These are phyloP conservation scores for Leptarthrus brevirostris DNA, from an alignment of 2,888 invertebrate species.

Conservation along the genomic window DNA sequence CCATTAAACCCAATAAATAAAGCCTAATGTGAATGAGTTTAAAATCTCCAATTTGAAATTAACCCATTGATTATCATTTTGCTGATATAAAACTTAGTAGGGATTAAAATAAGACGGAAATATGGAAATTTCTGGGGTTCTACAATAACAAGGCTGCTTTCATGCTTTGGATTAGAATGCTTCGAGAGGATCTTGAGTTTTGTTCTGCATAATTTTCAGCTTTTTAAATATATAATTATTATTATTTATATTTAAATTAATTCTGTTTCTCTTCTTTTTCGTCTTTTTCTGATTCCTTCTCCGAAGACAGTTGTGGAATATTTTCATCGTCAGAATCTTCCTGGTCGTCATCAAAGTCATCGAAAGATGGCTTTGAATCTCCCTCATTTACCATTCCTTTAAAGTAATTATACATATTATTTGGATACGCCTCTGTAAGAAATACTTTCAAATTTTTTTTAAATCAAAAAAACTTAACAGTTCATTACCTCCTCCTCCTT, in stretches of 20 bases:
- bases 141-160: neutral
- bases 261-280: constrained; percentile 61
- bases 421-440: constrained; percentile 17
- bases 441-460: neutral
- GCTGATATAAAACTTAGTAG: no score
- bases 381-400: constrained; percentile 64
- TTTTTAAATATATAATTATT: constrained; percentile 36
- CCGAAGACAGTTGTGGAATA: constrained; percentile 65
- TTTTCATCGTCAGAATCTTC: constrained; percentile 79
- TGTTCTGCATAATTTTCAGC: constrained; percentile 24
- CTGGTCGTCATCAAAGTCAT: constrained; percentile 76
- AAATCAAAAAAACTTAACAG: no score
- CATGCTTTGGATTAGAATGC: constrained; percentile 29
- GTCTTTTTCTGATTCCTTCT: constrained; percentile 62
- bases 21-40: no score
- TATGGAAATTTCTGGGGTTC: constrained; percentile 11
- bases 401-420: constrained; percentile 32
- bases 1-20: neutral
- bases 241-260: constrained; percentile 45
- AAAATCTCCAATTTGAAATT: no score
- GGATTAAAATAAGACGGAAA: no score
- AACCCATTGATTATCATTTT: no score
- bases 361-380: constrained; percentile 76
- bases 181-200: constrained; percentile 16
- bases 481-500: no score